Evolutionary conservation across 1,140 invertebrate genomes (phyloP), one percentile per base, ranked within the genome.

Genomic region (Calliphora vicina): DNA sequence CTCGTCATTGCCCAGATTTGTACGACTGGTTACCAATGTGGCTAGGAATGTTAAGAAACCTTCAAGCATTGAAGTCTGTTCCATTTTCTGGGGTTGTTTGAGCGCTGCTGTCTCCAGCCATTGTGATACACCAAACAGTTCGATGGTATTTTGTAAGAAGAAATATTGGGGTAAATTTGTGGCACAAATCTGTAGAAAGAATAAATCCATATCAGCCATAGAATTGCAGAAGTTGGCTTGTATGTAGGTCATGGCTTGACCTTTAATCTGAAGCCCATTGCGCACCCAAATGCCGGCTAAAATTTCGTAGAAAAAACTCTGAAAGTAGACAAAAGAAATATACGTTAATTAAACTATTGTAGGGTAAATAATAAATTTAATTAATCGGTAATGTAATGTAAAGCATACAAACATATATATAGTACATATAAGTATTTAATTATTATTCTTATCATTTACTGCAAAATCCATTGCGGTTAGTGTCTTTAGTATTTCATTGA

Each of bases 191-290:
- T 98, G 97, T 82, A 98, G 90, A 74, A 99, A 93, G 92, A 97
- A 99, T 57, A 99, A 92, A 92, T 99, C 98, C 86, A 98, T 96
- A 92, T 99, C 98, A 0, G 98, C 96, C 96, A 99, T 98, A 1
- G 97, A 99, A 91, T 98, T 99, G 91, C 97, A 99, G 91, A 99
- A 99, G 92, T 99, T 98, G 83, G 97, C 98, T 90, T 99, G 98
- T 85, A 99, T 97, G 89, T 99, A 99, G 23, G 98, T 99, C 97
- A 99, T 99, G 6, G 98, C 97, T 92, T 99, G 98, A 15, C 97
- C 97, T 91, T 97, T 97, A 85, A 99, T 99, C 93, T 99, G 98
- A 1, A 99, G 92, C 0, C 98, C 98, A 92, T 99, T 99, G 81
- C 98, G 93, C 29, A 99, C 96, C 98, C 98, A 99, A 86, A 99